These are phyloP conservation scores for Eufriesea mexicana DNA, from an alignment of 1,140 invertebrate genomes.

Conservation along the genomic window DNA sequence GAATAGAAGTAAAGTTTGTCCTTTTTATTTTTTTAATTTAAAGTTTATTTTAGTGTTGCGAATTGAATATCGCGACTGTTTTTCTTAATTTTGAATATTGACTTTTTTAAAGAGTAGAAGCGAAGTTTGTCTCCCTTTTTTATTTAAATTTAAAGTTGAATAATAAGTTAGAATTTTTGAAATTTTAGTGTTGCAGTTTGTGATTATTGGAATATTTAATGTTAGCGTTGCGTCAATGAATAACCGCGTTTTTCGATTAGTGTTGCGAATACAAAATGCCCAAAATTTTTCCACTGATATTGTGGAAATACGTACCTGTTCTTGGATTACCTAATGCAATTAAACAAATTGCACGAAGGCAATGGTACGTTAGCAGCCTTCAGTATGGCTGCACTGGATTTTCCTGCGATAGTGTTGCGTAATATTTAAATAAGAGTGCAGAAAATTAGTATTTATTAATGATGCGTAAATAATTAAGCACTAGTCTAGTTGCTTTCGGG, in stretches of 20 bases:
- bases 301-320: background rate
- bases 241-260: background rate
- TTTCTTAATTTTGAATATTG: background rate
- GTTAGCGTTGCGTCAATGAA: background rate
- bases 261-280: background rate
- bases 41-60: background rate
- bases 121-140: background rate
- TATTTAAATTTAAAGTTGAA: background rate
- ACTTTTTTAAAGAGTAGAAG: background rate
- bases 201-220: too few species aligned
- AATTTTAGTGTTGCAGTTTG: background rate
- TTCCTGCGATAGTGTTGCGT: too few species aligned
- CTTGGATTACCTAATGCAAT: background rate
- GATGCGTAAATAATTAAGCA: too few species aligned
- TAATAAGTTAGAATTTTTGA: too few species aligned
- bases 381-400: too few species aligned
- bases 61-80: background rate
- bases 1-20: background rate
- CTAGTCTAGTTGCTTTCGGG: too few species aligned
- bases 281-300: background rate
- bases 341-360: too few species aligned
- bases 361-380: too few species aligned
- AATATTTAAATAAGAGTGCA: too few species aligned
- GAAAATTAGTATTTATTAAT: too few species aligned
- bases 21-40: background rate